Evolutionary conservation across 2,113 vertebrate genomes (phyloP).

Genomic region (Bombycilla garrulus): DNA sequence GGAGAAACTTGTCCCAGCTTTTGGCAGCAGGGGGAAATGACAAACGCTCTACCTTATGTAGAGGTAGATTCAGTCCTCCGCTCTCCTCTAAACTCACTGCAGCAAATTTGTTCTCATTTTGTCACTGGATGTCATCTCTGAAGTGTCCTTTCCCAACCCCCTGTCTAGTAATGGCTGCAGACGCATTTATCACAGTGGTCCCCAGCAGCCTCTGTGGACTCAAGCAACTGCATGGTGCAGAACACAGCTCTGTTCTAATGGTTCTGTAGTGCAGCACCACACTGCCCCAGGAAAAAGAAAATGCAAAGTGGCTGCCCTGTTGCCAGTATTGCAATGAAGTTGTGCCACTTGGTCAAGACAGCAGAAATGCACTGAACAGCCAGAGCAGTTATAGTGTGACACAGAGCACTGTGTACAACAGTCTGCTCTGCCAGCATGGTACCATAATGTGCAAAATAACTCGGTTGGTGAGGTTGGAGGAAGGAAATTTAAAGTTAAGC

Average conservation of each 20-base stretch:
- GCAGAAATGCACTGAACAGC: background rate
- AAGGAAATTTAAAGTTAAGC: background rate
- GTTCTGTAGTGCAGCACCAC: background rate
- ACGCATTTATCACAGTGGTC: background rate
- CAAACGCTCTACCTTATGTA: background rate
- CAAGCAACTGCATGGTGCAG: background rate
- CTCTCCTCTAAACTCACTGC: background rate
- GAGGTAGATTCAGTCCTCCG: background rate
- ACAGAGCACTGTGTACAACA: background rate
- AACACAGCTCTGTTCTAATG: background rate
- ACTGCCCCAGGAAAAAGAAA: background rate
- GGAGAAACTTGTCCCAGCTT: background rate
- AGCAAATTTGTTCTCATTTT: background rate
- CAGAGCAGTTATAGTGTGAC: background rate
- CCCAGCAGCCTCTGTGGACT: background rate
- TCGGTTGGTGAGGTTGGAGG: rapidly evolving
- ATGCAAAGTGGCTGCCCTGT: background rate
- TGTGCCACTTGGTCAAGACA: background rate
- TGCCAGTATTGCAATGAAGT: background rate
- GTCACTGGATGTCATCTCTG: background rate
- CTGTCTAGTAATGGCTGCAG: background rate
- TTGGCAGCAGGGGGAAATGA: background rate
- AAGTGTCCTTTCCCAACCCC: background rate
- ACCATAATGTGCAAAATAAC: background rate
- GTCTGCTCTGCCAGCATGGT: background rate